Conservation (phyloP, 2,888 invertebrate genomes). For the Cyclophora albipunctata region DNA sequence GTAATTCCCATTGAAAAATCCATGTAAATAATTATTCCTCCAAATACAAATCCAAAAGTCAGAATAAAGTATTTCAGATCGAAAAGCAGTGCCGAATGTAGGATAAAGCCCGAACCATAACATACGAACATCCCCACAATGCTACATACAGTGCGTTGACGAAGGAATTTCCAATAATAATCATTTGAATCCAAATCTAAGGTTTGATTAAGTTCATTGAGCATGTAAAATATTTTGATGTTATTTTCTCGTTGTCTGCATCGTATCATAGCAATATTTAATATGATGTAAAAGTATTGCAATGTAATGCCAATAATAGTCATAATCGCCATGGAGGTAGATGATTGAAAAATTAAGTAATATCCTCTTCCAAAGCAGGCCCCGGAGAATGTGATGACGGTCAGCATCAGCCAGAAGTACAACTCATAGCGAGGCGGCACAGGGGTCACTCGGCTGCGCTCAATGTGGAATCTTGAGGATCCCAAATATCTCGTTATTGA, state of each 20-base stretch:
- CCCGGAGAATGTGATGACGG: too few species aligned
- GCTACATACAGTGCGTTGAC: slow-evolving; percentile 14
- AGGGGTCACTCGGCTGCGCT: too few species aligned
- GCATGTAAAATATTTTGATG: slow-evolving; percentile 17
- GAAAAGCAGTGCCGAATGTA: slow-evolving; percentile 11
- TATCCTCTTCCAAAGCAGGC: too few species aligned
- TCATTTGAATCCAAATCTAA: slow-evolving; percentile 15
- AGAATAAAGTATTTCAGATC: slow-evolving; percentile 12
- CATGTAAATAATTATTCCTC: slow-evolving; percentile 15
- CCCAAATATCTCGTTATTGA: too few species aligned
- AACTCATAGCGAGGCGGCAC: too few species aligned
- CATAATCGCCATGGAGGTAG: too few species aligned
- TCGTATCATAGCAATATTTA: neutral
- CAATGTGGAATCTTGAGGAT: too few species aligned
- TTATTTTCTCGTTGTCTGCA: slow-evolving; percentile 19
- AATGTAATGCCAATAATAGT: too few species aligned
- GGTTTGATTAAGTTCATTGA: slow-evolving; percentile 27
- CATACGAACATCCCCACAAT: slow-evolving; percentile 8
- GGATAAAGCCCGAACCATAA: slow-evolving; percentile 17
- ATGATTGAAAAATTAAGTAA: too few species aligned
- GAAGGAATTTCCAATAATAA: slow-evolving; percentile 17
- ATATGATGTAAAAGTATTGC: too few species aligned
- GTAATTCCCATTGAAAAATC: slow-evolving; percentile 22
- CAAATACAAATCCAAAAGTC: slow-evolving; percentile 11
- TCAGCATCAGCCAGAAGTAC: too few species aligned